Evolutionary conservation across 2,113 vertebrate genomes (phyloP).

Genomic region (Hucho hucho): DNA sequence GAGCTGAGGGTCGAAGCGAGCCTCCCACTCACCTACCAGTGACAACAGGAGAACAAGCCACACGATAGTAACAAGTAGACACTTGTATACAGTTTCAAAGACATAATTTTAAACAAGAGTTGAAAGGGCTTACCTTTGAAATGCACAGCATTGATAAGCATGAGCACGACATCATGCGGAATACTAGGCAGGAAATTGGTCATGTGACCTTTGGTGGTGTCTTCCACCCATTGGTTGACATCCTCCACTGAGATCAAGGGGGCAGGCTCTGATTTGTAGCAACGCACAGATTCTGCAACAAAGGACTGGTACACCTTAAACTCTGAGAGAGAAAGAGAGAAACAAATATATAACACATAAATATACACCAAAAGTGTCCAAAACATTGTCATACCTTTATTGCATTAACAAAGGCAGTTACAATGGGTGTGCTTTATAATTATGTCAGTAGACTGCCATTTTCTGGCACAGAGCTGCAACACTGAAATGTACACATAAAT

Average conservation of each 20-base stretch:
- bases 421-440: no score
- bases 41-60: constrained; percentile 8
- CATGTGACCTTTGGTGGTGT: constrained; percentile 82
- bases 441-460: no score
- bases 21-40: constrained; percentile 82
- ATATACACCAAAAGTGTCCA: no score
- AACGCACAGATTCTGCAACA: constrained; percentile 74
- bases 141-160: constrained; percentile 86
- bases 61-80: background rate
- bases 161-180: constrained; percentile 74
- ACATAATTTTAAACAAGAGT: background rate
- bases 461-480: no score
- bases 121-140: constrained; percentile 78
- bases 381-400: no score
- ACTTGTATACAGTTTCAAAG: background rate
- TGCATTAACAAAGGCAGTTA: no score
- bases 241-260: constrained; percentile 73
- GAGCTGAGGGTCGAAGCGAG: constrained; percentile 79
- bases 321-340: constrained; percentile 60
- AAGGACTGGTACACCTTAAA: constrained; percentile 81
- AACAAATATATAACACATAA: background rate
- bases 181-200: constrained; percentile 81
- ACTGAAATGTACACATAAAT: no score
- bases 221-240: constrained; percentile 88
- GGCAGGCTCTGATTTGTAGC: constrained; percentile 77